Conservation (phyloP, 2,113 vertebrate species). For the Haemorhous mexicanus region DNA sequence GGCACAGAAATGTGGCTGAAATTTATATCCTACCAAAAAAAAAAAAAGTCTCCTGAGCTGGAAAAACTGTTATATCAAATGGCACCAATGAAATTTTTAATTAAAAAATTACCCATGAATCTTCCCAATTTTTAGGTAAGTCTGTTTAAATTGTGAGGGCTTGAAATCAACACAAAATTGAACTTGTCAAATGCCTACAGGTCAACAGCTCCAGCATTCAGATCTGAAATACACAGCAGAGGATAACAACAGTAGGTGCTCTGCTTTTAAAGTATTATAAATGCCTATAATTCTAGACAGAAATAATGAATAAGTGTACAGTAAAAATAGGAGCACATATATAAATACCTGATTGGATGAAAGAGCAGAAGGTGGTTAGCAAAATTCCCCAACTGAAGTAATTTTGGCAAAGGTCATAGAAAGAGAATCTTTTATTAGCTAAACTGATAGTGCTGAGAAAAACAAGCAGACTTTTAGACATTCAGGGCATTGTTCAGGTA, state of each 20-base stretch:
- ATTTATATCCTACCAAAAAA: neutral
- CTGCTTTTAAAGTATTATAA: neutral
- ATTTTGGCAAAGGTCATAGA: too few species aligned
- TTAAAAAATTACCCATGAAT: slow-evolving; percentile 14
- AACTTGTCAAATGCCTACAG: slow-evolving; percentile 81
- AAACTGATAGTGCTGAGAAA: too few species aligned
- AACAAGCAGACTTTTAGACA: too few species aligned
- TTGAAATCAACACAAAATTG: slow-evolving; percentile 83
- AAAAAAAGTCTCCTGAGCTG: neutral
- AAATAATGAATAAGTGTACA: neutral
- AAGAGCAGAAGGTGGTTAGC: too few species aligned
- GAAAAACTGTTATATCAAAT: neutral
- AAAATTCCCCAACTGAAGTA: too few species aligned
- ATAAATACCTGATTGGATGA: too few species aligned
- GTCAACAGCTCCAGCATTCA: slow-evolving; percentile 79
- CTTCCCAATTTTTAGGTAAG: slow-evolving; percentile 79
- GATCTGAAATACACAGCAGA: neutral
- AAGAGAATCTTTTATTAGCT: too few species aligned
- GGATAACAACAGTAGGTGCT: neutral
- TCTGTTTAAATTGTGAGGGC: slow-evolving; percentile 76
- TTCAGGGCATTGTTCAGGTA: too few species aligned
- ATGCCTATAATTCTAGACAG: neutral
- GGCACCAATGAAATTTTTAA: neutral
- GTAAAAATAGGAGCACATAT: too few species aligned
- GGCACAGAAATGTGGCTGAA: neutral